These are phyloP conservation scores for Saturnia pavonia DNA, from an alignment of 2,888 invertebrate genomes.

Conservation along the genomic window DNA sequence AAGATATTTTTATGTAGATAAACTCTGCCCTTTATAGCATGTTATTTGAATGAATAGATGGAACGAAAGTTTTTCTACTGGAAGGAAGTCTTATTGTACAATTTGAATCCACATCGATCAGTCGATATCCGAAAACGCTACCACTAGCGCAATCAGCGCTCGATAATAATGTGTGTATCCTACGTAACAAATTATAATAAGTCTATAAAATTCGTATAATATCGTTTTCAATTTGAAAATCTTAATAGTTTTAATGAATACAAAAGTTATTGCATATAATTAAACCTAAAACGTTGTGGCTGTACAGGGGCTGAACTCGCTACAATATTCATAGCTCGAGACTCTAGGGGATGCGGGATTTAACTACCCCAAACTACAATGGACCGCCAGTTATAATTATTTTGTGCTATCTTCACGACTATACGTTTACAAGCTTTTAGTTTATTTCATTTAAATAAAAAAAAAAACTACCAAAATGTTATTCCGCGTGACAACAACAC, in stretches of 20 bases:
- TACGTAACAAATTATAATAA: too few species aligned
- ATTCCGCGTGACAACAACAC: too few species aligned
- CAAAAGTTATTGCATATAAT: constrained; percentile 6
- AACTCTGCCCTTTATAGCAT: too few species aligned
- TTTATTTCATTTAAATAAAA: neutral
- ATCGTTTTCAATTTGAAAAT: neutral
- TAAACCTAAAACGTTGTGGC: neutral
- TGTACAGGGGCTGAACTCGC: neutral
- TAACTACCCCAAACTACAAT: constrained; percentile 8
- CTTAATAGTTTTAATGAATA: neutral
- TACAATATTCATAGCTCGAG: constrained; percentile 7
- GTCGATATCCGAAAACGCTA: too few species aligned
- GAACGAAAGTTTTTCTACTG: too few species aligned
- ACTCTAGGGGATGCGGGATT: neutral
- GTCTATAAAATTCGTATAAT: neutral
- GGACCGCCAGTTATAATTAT: constrained; percentile 9
- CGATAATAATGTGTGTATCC: too few species aligned
- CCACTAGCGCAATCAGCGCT: too few species aligned
- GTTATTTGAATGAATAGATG: too few species aligned
- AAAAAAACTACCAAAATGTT: neutral
- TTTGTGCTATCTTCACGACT: constrained; percentile 2
- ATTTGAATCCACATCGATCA: too few species aligned
- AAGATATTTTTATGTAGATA: too few species aligned
- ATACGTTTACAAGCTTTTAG: neutral
- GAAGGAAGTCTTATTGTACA: too few species aligned